Conservation (phyloP, 2,888 invertebrate species). For the Gymnocheta viridis region DNA sequence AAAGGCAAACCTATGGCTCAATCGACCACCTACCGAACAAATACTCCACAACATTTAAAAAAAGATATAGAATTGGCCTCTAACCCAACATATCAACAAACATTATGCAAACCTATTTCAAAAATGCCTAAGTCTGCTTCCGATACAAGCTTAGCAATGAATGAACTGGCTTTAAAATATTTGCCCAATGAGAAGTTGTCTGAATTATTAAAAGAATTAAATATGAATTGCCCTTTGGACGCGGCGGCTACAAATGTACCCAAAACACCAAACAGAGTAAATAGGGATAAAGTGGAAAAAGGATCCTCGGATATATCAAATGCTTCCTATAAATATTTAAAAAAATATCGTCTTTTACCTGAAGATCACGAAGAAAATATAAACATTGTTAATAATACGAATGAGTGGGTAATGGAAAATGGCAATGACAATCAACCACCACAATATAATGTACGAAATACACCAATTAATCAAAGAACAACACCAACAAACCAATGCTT, state of each 20-base stretch:
- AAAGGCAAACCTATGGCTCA: slow-evolving; percentile 74
- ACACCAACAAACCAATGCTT: slow-evolving; percentile 52
- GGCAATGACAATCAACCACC: slow-evolving; percentile 57
- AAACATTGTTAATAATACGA: neutral
- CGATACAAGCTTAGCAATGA: slow-evolving; percentile 80
- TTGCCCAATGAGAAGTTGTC: slow-evolving; percentile 77
- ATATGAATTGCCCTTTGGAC: slow-evolving; percentile 39
- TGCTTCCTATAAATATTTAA: slow-evolving; percentile 79
- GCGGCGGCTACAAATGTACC: slow-evolving; percentile 15
- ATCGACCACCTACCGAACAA: slow-evolving; percentile 75
- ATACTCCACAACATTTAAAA: slow-evolving; percentile 71
- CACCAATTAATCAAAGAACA: slow-evolving; percentile 54
- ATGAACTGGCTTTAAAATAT: slow-evolving; percentile 79
- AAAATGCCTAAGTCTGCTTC: slow-evolving; percentile 73
- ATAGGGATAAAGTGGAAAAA: slow-evolving; percentile 75
- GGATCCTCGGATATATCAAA: slow-evolving; percentile 78
- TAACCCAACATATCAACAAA: slow-evolving; percentile 1
- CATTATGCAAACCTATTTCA: neutral
- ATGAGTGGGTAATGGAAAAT: neutral
- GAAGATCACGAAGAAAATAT: slow-evolving; percentile 72
- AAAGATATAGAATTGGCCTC: slow-evolving; percentile 5
- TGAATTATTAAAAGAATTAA: slow-evolving; percentile 76
- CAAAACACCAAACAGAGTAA: slow-evolving; percentile 70
- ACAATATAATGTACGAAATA: slow-evolving; percentile 39
- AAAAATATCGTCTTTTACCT: slow-evolving; percentile 78